These are phyloP conservation scores for Pocillopora meandrina DNA, from an alignment of 92 coral and sea anemone genomes.

Conservation along the genomic window DNA sequence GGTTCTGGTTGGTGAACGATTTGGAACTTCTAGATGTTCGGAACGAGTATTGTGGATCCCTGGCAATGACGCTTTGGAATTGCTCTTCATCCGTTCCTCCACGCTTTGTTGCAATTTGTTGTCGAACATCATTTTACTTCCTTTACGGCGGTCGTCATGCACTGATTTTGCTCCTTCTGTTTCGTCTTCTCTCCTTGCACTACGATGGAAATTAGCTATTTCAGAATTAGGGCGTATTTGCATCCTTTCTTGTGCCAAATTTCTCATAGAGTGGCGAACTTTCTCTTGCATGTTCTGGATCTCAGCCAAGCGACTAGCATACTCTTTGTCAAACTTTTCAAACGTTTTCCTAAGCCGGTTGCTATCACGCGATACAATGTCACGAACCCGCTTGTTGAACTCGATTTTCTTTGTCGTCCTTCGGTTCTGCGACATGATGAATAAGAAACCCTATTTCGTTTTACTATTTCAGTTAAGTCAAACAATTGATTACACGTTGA, in stretches of 20 bases:
- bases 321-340: conserved; percentile 72
- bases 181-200: neutral
- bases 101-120: neutral
- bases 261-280: conserved; percentile 79
- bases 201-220: neutral
- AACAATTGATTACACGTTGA: neutral
- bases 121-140: neutral
- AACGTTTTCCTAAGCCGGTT: conserved; percentile 58
- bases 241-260: conserved; percentile 64
- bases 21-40: conserved; percentile 25
- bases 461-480: neutral
- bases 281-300: conserved; percentile 84
- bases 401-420: conserved; percentile 45
- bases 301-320: conserved; percentile 75
- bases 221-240: conserved; percentile 1
- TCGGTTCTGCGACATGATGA: conserved; percentile 52
- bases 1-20: conserved; percentile 12
- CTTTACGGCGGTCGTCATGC: neutral
- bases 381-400: conserved; percentile 81
- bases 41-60: neutral
- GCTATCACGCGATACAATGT: conserved; percentile 73
- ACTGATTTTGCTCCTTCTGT: conserved; percentile 10
- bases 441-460: neutral
- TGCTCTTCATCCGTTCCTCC: conserved; percentile 9
- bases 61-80: conserved; percentile 13